Percentiles rank a stretch among this genome's conserved stretches.
These are phyloP conservation scores for Nasonia giraulti DNA, from an alignment of 1,140 invertebrate genomes.

Conservation along the genomic window DNA sequence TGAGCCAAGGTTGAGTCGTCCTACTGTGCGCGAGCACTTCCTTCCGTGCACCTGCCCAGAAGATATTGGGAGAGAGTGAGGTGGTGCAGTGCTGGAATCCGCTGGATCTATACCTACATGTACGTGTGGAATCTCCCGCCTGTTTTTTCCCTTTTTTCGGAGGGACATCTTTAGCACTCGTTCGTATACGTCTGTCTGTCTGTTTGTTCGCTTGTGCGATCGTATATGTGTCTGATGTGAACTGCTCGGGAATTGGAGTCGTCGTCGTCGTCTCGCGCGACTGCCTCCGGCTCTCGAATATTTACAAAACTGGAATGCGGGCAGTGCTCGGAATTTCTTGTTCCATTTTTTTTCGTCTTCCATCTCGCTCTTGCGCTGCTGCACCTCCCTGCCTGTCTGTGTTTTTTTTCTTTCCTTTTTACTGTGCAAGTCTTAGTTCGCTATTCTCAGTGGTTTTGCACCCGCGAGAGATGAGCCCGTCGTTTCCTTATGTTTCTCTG, in stretches of 20 bases:
- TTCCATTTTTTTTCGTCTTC: constrained; percentile 38
- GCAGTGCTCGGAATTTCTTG: constrained; percentile 46
- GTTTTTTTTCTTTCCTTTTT: not conserved
- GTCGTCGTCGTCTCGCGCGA: not conserved
- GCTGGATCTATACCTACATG: not conserved
- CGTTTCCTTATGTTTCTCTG: not conserved
- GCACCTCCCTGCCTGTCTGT: not conserved
- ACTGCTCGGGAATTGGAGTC: not conserved
- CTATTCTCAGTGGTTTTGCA: not conserved
- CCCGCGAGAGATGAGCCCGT: not conserved
- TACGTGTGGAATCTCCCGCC: not conserved
- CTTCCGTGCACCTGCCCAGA: not conserved
- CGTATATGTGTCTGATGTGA: not conserved
- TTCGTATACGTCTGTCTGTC: not conserved
- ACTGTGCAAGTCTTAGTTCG: not conserved
- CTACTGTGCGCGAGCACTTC: not conserved
- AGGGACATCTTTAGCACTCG: not conserved
- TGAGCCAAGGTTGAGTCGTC: not conserved
- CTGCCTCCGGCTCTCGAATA: constrained; percentile 16
- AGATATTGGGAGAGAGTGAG: not conserved
- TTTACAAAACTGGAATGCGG: constrained; percentile 50
- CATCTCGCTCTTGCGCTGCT: constrained; percentile 10
- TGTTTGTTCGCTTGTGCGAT: not conserved
- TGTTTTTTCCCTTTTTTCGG: not conserved
- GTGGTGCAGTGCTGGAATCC: not conserved